These are phyloP conservation scores for Malachius bipustulatus DNA, from an alignment of 2,888 invertebrate genomes.

Conservation along the genomic window DNA sequence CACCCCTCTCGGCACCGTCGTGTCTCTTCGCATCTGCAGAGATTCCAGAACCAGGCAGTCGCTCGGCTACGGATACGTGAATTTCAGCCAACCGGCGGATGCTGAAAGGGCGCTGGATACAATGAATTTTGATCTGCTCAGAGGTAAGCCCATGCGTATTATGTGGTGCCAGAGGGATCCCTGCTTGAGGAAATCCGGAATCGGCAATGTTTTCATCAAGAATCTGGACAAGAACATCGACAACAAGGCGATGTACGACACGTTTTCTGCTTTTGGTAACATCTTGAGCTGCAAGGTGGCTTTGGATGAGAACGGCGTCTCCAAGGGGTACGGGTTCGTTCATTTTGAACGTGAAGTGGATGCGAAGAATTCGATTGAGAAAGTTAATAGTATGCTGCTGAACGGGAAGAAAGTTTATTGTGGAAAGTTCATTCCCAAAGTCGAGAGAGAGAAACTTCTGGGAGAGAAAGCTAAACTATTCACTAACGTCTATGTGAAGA, in stretches of 20 bases:
- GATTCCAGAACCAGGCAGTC: slow-evolving; percentile 95
- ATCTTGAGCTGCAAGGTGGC: slow-evolving; percentile 98
- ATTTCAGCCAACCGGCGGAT: slow-evolving; percentile 97
- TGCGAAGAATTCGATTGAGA: slow-evolving; percentile 92
- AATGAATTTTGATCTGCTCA: slow-evolving; percentile 98
- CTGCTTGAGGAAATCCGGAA: slow-evolving; percentile 92
- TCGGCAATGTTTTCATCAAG: slow-evolving; percentile 99
- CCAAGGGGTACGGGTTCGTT: slow-evolving; percentile 96
- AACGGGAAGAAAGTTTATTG: slow-evolving; percentile 98
- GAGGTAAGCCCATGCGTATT: slow-evolving; percentile 95
- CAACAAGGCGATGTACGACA: slow-evolving; percentile 98
- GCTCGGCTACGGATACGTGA: slow-evolving; percentile 98
- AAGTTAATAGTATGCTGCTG: slow-evolving; percentile 96
- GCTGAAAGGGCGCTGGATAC: slow-evolving; percentile 98
- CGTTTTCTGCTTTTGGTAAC: slow-evolving; percentile 97
- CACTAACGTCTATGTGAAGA: slow-evolving; percentile 97
- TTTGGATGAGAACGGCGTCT: slow-evolving; percentile 84
- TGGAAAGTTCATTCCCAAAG: slow-evolving; percentile 94
- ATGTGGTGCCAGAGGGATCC: slow-evolving; percentile 99
- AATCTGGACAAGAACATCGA: slow-evolving; percentile 97
- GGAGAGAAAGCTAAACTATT: slow-evolving; percentile 92
- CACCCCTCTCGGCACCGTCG: slow-evolving; percentile 93
- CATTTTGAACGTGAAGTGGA: slow-evolving; percentile 98
- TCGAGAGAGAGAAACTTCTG: slow-evolving; percentile 91
- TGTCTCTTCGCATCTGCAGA: slow-evolving; percentile 96